Base-by-base conservation (phyloP, 2,797 vertebrate species). In the Mormyrus hasselquistii region DNA sequence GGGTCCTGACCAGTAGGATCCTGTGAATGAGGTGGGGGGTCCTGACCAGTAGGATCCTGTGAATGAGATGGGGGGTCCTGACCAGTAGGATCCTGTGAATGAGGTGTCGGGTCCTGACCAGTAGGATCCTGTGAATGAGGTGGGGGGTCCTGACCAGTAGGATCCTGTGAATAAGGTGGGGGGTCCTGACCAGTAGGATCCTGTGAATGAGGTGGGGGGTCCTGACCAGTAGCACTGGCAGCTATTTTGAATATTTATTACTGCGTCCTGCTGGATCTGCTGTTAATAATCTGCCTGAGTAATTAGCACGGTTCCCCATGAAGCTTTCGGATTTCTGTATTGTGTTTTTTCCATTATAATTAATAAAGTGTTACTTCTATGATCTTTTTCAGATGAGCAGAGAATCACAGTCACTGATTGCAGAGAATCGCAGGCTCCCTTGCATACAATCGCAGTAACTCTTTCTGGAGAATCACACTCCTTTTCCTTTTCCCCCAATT, bases 211-310 rank as follows among this genome's bases (percentile, higher is more conserved):
- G n/a, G n/a, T n/a, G n/a, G n/a, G n/a, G n/a, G n/a, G n/a, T n/a
- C 25, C 25, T 29, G 25, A 29, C 25, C 25, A 29, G 25, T 29
- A 9, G 2, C 38, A 41, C 90, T 3, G 0, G 88, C 76, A 91
- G 90, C 92, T 95, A 95, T 95, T 96, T 91, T 89, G 92, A 92
- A 91, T 92, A 93, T 92, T 93, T 96, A 95, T 95, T 95, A 96
- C 95, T 94, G 93, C 94, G 93, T 95, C 95, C 95, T 95, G 87
- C 94, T 95, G 94, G 94, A 94, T 91, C 92, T 94, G 94, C 94
- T 94, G 94, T 96, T 95, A 95, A 96, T 95, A 94, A 96, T 94
- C 93, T 94, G 93, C 94, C 94, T 95, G 94, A 95, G 93, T 93
- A 92, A 95, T 95, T 95, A 95, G 94, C 95, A 94, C 94, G 94